phyloP scores from a whole-genome alignment of 2,797 vertebrate species.

The Muscicapa striata region DNA sequence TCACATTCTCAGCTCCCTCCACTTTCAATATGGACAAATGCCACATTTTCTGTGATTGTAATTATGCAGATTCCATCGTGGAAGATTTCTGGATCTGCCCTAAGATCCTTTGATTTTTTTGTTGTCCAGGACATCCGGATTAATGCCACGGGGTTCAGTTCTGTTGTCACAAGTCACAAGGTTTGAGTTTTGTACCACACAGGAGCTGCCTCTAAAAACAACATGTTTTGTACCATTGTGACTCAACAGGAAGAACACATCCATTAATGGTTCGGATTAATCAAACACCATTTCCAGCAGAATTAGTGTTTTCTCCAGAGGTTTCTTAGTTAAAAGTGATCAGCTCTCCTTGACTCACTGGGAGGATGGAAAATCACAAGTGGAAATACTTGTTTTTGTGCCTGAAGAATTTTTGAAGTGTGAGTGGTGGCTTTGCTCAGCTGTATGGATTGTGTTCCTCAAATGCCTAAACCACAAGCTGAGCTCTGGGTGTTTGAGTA shows the following conservation, averaged over 20 bases:
- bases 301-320: slow-evolving; percentile 29
- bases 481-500: neutral
- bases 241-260: slow-evolving; percentile 41
- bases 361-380: neutral
- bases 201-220: slow-evolving; percentile 18
- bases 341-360: neutral
- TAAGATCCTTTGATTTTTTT: neutral
- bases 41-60: neutral
- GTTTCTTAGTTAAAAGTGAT: neutral
- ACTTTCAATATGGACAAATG: neutral
- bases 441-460: neutral
- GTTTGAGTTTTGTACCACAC: neutral
- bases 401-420: neutral
- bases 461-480: neutral
- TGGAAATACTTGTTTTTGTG: neutral
- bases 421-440: neutral
- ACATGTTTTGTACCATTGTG: neutral
- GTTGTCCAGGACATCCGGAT: neutral
- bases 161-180: slow-evolving; percentile 1
- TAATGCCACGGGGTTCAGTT: neutral
- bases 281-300: slow-evolving; percentile 24
- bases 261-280: slow-evolving; percentile 25
- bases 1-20: neutral
- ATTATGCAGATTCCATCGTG: neutral
- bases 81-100: neutral